Conservation (phyloP, 2,113 vertebrate genomes). For the Pseudorectes ferrugineus region DNA sequence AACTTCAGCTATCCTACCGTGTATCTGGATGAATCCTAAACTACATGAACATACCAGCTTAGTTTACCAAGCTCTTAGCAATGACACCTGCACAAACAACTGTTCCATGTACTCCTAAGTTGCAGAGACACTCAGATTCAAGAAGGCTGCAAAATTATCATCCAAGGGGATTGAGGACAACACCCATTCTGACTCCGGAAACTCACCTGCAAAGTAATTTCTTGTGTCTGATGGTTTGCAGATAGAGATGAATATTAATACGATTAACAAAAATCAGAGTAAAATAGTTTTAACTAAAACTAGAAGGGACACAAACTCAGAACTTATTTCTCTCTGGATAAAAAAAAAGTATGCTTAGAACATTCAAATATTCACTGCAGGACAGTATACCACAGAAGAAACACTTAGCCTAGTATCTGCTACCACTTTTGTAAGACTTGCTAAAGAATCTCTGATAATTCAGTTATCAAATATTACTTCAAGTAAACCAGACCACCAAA, state of each 20-base stretch:
- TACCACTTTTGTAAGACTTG: background rate
- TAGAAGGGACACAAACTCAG: background rate
- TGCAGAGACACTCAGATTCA: background rate
- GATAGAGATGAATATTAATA: background rate
- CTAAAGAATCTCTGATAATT: background rate
- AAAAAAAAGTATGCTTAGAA: background rate
- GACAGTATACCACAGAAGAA: background rate
- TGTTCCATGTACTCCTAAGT: background rate
- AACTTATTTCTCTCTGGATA: background rate
- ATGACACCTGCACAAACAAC: background rate
- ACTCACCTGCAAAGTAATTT: background rate
- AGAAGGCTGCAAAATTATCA: background rate
- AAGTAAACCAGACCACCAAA: background rate
- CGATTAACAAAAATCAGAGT: background rate
- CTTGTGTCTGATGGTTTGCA: background rate
- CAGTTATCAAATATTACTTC: background rate
- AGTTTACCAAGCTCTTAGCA: background rate
- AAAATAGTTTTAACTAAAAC: background rate
- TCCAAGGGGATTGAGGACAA: background rate
- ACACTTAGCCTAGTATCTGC: background rate
- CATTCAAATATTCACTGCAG: background rate
- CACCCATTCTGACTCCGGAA: background rate
- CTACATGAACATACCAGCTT: background rate
- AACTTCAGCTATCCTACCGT: background rate
- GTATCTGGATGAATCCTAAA: background rate